These are phyloP conservation scores for Diplodus sargus DNA, from an alignment of 2,797 vertebrate species.

Conservation along the genomic window DNA sequence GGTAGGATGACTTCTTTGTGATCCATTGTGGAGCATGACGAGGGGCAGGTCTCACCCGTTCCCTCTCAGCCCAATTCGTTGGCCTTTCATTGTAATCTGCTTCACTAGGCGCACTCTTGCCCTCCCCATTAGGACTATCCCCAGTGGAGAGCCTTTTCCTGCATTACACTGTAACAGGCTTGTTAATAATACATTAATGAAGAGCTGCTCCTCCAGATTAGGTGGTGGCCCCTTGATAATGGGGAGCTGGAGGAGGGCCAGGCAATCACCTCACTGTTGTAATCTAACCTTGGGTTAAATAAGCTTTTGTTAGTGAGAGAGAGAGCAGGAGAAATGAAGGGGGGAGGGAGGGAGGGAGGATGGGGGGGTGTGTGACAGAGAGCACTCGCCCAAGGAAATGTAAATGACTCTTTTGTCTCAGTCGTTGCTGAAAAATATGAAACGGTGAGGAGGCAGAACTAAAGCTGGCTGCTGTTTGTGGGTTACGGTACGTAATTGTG, in stretches of 20 bases:
- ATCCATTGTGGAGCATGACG: slow-evolving; percentile 60
- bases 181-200: slow-evolving; percentile 98
- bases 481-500: slow-evolving; percentile 52
- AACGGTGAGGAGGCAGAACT: slow-evolving; percentile 59
- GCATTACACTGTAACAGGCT: slow-evolving; percentile 89
- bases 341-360: neutral
- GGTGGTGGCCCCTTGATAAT: slow-evolving; percentile 92
- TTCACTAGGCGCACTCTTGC: slow-evolving; percentile 64
- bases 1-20: slow-evolving; percentile 61
- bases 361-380: slow-evolving; percentile 23
- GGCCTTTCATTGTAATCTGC: slow-evolving; percentile 72
- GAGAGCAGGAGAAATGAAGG: slow-evolving; percentile 5
- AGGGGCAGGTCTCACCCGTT: slow-evolving; percentile 60
- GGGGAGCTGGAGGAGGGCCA: slow-evolving; percentile 90
- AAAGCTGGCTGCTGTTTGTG: slow-evolving; percentile 46
- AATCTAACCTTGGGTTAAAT: slow-evolving; percentile 89
- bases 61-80: slow-evolving; percentile 57
- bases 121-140: slow-evolving; percentile 88
- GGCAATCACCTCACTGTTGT: slow-evolving; percentile 87
- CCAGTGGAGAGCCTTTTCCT: slow-evolving; percentile 86
- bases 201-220: slow-evolving; percentile 91
- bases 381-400: slow-evolving; percentile 77
- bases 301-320: slow-evolving; percentile 81
- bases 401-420: slow-evolving; percentile 84
- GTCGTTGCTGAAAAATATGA: slow-evolving; percentile 74